Evolutionary conservation across 2,888 invertebrate genomes (phyloP), one percentile per base, ranked within the genome.

Genomic region (Ecdyonurus torrentis): DNA sequence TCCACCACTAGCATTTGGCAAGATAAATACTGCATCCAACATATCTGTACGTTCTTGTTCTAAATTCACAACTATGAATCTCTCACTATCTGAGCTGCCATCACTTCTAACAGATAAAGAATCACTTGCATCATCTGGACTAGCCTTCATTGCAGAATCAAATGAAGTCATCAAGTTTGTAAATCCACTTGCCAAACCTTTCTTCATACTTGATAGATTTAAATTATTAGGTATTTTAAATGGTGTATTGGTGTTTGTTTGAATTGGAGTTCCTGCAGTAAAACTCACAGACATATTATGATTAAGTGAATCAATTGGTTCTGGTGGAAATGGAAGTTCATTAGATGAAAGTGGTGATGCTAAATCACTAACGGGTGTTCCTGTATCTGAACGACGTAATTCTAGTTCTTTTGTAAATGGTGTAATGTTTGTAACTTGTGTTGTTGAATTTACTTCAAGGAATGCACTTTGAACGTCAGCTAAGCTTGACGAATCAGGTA

Each of bases 11-110:
- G 22, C 60, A 37, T 63, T 62, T 23, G 66, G 60, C 10, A 15
- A 59, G 15, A 20, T n/a, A 20, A 55, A 55, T n/a, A 86, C 84
- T n/a, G 82, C 79, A 70, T 86, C 86, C 37, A 82, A 81, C 67
- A 84, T 85, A 65, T 84, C 83, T 20, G 55, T 55, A 7, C 55
- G n/a, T n/a, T 55, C 19, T n/a, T 55, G 55, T 20, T 70, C 71
- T 60, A 74, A 63, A 52, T 69, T 70, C 59, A 89, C 82, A 59
- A 87, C 81, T n/a, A 90, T 83, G 72, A 86, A 91, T 68, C 89
- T 86, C 70, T 91, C 91, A 66, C 91, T 91, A 76, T 94, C 94
- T 0, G 90, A 91, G 68, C 89, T 91, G 50, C 86, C 85, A 66
- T 92, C 92, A 68, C 91, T 91, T 68, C 84, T 80, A 69, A 87